Percentiles rank a stretch among this genome's conserved stretches.
Conservation (phyloP, 2,113 vertebrate species). For the Baryphthengus martii region DNA sequence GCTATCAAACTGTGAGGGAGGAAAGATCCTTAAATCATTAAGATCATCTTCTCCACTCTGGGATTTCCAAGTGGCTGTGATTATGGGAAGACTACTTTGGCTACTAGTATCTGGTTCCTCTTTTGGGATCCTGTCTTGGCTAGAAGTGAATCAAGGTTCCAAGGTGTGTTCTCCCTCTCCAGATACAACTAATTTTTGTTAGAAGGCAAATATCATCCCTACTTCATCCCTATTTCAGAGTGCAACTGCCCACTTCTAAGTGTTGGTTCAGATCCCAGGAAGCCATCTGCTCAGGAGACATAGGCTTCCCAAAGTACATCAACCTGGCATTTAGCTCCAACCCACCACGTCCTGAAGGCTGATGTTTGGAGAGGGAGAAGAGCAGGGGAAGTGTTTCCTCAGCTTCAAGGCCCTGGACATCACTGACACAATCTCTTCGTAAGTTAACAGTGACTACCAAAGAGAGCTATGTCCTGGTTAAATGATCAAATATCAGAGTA, state of each 20-base stretch:
- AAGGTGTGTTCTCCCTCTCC: not conserved
- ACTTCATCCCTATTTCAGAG: not conserved
- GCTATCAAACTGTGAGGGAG: not conserved
- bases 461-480: not conserved
- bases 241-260: not conserved
- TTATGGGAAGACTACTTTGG: not conserved
- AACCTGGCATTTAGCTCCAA: not conserved
- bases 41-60: not conserved
- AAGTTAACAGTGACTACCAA: not conserved
- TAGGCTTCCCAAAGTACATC: not conserved
- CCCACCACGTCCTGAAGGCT: not conserved
- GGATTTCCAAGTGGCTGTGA: not conserved
- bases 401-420: not conserved
- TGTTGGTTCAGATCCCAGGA: not conserved
- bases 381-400: not conserved
- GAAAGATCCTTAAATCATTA: not conserved
- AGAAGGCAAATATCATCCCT: not conserved
- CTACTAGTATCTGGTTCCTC: not conserved
- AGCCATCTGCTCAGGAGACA: not conserved
- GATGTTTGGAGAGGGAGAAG: not conserved
- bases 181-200: not conserved
- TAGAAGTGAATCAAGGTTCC: not conserved
- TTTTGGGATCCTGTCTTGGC: not conserved
- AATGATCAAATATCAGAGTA: not conserved
- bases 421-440: not conserved